Evolutionary conservation across 2,797 vertebrate genomes (phyloP), one percentile per base, ranked within the genome.

Genomic region (Pristis pectinata): DNA sequence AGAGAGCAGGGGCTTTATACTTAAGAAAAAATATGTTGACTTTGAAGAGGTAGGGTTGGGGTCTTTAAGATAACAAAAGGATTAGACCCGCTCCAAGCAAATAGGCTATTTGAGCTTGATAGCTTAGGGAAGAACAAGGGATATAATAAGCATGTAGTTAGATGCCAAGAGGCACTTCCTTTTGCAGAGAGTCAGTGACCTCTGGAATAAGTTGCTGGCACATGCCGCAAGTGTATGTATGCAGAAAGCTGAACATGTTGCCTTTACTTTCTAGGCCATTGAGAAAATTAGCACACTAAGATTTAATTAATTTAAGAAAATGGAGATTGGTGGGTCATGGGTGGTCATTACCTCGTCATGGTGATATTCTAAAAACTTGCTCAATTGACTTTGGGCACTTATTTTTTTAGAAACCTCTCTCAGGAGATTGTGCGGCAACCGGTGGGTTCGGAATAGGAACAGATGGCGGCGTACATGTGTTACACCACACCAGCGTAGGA

Each of bases 1-100:
- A 89, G 56, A 87, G 53, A 67, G 61, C 59, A n/a, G 22, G n/a
- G 8, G 87, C 61, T 91, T 24, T 64, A 91, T 27, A 67, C 19
- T 67, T 91, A n/a, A 91, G 87, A 91, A 91, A 91, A 27, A 74
- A 49, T 37, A 61, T 41, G 59, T 64, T 64, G 87, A 67, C 61
- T 67, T 67, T 91, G 59, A 91, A 91, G 87, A 67, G 87, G 22
- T 91, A 41, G 64, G 59, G 91, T 67, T 91, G 17, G n/a, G 59
- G n/a, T 41, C 19, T 91, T 91, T 67, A 64, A 91, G 91, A 64
- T 91, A 91, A 91, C 22, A n/a, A 67, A 67, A 91, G 87, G 87
- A 91, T 91, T 91, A 91, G 19, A 91, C 7, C 41, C 10, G n/a
- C n/a, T 91, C n/a, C n/a, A 91, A 91, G 59, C 37, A 61, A 91